These are phyloP conservation scores for Mustela lutreola DNA, from an alignment of 2,113 vertebrate species.

Conservation along the genomic window DNA sequence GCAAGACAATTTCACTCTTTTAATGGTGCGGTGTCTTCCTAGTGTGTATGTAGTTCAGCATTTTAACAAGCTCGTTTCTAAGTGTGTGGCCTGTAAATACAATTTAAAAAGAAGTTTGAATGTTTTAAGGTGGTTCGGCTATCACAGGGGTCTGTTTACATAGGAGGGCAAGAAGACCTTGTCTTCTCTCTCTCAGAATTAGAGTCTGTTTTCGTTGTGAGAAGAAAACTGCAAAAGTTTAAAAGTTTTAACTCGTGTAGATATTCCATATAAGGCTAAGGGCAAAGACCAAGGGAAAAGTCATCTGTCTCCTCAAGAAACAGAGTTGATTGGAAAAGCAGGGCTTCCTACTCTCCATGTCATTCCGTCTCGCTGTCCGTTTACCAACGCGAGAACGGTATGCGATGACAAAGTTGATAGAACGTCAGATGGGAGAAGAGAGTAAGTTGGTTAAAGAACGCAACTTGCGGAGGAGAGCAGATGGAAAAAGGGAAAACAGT, in stretches of 20 bases:
- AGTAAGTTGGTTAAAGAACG: conserved; percentile 45
- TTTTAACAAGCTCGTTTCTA: conserved; percentile 22
- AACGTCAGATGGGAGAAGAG: conserved; percentile 54
- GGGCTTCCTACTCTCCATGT: conserved; percentile 50
- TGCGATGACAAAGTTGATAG: conserved; percentile 54
- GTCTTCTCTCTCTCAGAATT: background rate
- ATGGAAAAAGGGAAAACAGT: conserved; percentile 79
- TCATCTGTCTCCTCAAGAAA: conserved; percentile 53
- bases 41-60: background rate
- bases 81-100: background rate
- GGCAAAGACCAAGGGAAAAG: conserved; percentile 51
- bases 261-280: conserved; percentile 65
- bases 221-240: conserved; percentile 50
- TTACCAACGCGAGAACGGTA: conserved; percentile 42
- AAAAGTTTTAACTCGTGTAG: conserved; percentile 52
- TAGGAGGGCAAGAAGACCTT: background rate
- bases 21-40: background rate
- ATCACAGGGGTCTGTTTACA: background rate
- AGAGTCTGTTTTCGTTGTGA: conserved; percentile 47
- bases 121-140: conserved; percentile 28
- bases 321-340: conserved; percentile 63
- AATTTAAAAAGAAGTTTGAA: conserved; percentile 23
- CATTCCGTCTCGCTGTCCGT: background rate
- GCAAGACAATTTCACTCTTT: background rate
- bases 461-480: conserved; percentile 65